A percentile compares a stretch with the other conserved stretches of the same genome.
These are phyloP conservation scores for Lepus americanus DNA, from an alignment of 2,113 vertebrate genomes.

Conservation along the genomic window DNA sequence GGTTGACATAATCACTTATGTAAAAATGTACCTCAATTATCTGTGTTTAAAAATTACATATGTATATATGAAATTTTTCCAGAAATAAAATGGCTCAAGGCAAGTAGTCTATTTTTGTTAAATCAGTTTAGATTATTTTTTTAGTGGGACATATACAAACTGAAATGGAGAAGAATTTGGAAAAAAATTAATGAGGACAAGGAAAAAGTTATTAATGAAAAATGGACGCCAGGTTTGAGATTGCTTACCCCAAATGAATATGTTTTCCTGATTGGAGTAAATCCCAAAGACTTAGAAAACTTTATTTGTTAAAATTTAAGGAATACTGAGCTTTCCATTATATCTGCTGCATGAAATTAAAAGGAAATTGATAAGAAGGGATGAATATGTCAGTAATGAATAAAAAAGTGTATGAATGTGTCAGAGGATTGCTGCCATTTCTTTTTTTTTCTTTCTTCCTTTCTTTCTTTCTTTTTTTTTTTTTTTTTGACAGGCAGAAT, in stretches of 20 bases:
- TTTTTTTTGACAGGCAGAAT: no score
- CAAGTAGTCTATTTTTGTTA: not conserved
- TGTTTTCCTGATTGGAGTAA: not conserved
- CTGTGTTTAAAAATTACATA: not conserved
- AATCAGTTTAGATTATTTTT: not conserved
- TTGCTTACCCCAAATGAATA: not conserved
- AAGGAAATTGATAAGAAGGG: not conserved
- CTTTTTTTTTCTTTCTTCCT: no score
- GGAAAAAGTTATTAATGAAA: not conserved
- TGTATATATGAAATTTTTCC: not conserved
- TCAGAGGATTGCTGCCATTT: not conserved
- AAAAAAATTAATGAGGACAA: conserved; percentile 2
- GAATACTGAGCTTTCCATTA: not conserved
- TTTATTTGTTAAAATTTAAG: not conserved
- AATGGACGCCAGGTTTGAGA: not conserved
- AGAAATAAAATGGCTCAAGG: not conserved
- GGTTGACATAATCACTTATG: not conserved
- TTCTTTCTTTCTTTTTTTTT: no score
- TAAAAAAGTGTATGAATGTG: not conserved
- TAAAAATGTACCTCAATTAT: not conserved
- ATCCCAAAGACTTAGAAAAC: not conserved
- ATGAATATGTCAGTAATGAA: not conserved
- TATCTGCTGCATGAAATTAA: not conserved
- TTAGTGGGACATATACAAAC: not conserved
- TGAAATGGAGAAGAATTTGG: not conserved